These are phyloP conservation scores for Cephus runcator DNA, from an alignment of 2,888 invertebrate species.

Conservation along the genomic window DNA sequence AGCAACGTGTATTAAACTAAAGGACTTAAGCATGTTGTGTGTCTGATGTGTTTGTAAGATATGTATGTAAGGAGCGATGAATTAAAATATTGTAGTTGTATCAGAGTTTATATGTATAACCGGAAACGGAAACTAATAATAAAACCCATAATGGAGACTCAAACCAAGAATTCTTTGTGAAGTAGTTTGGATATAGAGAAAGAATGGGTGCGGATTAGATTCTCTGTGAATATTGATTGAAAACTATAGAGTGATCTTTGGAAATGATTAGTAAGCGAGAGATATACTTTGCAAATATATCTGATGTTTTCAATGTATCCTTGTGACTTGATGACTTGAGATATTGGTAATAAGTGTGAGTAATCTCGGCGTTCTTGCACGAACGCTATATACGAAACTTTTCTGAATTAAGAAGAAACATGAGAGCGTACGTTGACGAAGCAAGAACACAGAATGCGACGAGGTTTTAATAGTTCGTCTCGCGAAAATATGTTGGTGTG, in stretches of 20 bases:
- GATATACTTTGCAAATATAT: neutral
- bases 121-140: neutral
- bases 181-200: neutral
- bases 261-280: neutral
- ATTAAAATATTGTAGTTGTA: neutral
- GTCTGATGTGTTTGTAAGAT: neutral
- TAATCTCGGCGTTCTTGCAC: neutral
- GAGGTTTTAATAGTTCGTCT: neutral
- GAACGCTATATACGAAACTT: neutral
- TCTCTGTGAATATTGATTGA: neutral
- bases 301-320: neutral
- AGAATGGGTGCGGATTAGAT: neutral
- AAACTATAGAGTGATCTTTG: neutral
- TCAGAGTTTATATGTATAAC: neutral
- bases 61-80: neutral
- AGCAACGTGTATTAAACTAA: neutral
- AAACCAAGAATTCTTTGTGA: neutral
- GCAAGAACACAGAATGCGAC: neutral
- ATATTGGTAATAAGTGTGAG: neutral
- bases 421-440: neutral
- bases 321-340: neutral
- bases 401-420: neutral
- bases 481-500: slow-evolving; percentile 33
- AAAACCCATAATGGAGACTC: neutral
- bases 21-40: neutral